Base-by-base conservation (phyloP, 2,113 vertebrate genomes). In the Sturnus vulgaris region DNA sequence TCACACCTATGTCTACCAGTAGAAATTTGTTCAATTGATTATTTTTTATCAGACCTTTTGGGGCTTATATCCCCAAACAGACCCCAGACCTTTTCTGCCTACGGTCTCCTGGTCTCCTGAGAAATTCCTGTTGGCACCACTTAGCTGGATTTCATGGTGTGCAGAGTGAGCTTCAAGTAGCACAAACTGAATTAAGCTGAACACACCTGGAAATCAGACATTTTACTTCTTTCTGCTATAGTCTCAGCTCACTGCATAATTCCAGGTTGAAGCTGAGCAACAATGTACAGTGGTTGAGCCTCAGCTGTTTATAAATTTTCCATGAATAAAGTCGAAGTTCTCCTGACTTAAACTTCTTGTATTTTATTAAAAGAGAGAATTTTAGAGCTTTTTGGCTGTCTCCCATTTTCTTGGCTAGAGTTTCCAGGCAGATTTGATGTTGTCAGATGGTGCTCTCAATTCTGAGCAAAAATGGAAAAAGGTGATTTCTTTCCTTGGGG, bases 321-420 rank as follows among this genome's bases (percentile, higher is more conserved):
- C 59, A 63, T 0, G 0, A 88, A 19, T 80, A 85, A 92, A 95
- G 85, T 63, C 1, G 1, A 94, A 82, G 70, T 86, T 92, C 37
- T 90, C 35, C 66, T 76, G 31, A 84, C 73, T 93, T 92, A 83
- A 79, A 82, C 21, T 39, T 85, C 35, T 84, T 87, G 46, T 57
- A 72, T 77, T 88, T 88, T 88, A 91, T 73, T 86, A 91, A 85
- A 91, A 87, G 63, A 86, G 9, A 0, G 39, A 21, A 78, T 93
- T 96, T 92, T 80, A 88, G 42, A 87, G 50, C 80, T 85, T 90
- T 50, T 95, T 95, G 93, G 66, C 87, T 85, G 42, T 69, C 75
- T 92, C 79, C 30, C 39, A 73, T 82, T 90, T 95, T 88, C 75
- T 86, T 95, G 70, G 56, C 87, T 88, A 15, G 27, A 55, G 47